A percentile compares a stretch with the other conserved stretches of the same genome.
Evolutionary conservation across 1,140 invertebrate species (phyloP).

Genomic region (Apis cerana): DNA sequence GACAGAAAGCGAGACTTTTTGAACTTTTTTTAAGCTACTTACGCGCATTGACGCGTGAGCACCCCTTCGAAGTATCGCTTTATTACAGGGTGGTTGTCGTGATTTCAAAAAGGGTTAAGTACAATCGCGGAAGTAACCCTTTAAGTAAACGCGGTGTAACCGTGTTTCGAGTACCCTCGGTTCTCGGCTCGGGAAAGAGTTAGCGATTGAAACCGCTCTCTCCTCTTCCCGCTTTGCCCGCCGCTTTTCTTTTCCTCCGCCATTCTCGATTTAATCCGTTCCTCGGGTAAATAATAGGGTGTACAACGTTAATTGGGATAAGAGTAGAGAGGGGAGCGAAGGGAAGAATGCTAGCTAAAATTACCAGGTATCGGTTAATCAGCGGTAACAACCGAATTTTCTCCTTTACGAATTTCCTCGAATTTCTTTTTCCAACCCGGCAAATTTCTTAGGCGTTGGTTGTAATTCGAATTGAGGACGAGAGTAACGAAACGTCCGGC

Average conservation of each 20-base stretch:
- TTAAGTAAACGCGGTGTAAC: conserved; percentile 18
- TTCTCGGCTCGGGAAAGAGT: not conserved
- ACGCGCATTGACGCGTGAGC: conserved; percentile 27
- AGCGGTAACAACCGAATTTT: no score
- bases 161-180: not conserved
- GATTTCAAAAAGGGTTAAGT: conserved; percentile 18
- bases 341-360: no score
- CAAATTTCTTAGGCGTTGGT: not conserved
- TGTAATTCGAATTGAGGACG: not conserved
- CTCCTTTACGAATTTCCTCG: not conserved
- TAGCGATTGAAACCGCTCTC: not conserved
- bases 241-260: no score
- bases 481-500: not conserved
- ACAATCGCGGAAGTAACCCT: not conserved
- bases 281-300: no score
- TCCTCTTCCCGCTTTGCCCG: not conserved
- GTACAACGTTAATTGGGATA: no score
- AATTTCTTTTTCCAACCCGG: not conserved
- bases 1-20: not conserved
- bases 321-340: no score
- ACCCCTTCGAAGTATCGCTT: conserved; percentile 15
- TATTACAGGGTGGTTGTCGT: not conserved
- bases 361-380: no score
- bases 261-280: no score
- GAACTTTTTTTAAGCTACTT: conserved; percentile 23